A percentile compares a stretch with the other conserved stretches of the same genome.
These are phyloP conservation scores for Leucophenga maculata DNA, from an alignment of 2,888 invertebrate genomes.

Conservation along the genomic window DNA sequence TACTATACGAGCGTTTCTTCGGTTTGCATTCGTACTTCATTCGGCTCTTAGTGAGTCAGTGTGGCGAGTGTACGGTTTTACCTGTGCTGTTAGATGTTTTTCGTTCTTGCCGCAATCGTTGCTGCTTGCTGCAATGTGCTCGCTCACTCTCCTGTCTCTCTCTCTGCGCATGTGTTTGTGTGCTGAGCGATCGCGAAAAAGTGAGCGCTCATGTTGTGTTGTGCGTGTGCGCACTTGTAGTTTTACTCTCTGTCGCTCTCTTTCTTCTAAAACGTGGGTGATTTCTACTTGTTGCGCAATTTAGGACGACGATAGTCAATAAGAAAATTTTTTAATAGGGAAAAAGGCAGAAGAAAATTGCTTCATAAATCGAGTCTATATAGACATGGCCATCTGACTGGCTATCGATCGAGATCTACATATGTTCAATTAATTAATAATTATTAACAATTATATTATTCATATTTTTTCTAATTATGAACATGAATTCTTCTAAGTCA, in stretches of 20 bases:
- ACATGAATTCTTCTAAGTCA: too few species aligned
- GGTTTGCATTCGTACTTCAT: neutral
- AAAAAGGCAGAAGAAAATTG: too few species aligned
- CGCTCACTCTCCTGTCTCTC: slow-evolving; percentile 16
- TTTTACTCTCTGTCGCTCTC: slow-evolving; percentile 31
- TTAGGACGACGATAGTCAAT: too few species aligned
- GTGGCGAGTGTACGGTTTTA: slow-evolving; percentile 50
- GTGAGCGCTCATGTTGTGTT: slow-evolving; percentile 22
- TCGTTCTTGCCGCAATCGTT: slow-evolving; percentile 9
- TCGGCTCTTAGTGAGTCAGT: slow-evolving; percentile 40
- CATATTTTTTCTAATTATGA: too few species aligned
- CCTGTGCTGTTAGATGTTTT: slow-evolving; percentile 35
- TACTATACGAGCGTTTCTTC: slow-evolving; percentile 1
- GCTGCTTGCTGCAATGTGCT: slow-evolving; percentile 18
- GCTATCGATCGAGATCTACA: too few species aligned
- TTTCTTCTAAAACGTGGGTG: too few species aligned
- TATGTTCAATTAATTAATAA: too few species aligned
- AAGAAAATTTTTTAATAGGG: too few species aligned
- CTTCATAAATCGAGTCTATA: too few species aligned
- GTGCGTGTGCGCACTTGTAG: slow-evolving; percentile 37
- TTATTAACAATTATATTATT: too few species aligned
- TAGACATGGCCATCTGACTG: too few species aligned
- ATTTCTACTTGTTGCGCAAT: too few species aligned
- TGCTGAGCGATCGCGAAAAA: neutral
- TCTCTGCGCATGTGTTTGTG: neutral